Base-by-base conservation (phyloP, 2,797 vertebrate genomes). In the Sebastes oblongus region DNA sequence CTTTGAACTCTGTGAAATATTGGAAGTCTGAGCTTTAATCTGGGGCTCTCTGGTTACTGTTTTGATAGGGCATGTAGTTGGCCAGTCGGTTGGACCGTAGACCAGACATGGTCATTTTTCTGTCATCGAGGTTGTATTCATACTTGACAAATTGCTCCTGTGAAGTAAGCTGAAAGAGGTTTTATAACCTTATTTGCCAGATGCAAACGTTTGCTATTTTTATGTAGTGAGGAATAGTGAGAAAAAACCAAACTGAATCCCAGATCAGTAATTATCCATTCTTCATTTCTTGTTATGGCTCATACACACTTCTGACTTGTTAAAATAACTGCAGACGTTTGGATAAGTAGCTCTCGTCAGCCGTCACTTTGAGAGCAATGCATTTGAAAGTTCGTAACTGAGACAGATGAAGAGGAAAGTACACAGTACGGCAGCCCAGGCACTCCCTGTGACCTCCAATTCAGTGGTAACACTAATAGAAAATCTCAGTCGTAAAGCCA, bases 401-500 rank as follows among this genome's bases (percentile, higher is more conserved):
- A 24, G 76, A 81, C 85, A 87, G 81, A 89, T 79, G 62, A 75
- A 62, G 66, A 79, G 80, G 79, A 94, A 92, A 88, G 85, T 69
- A 61, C 60, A 20, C 25, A 66, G 66, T 85, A 72, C 59, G 78
- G 77, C 77, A 77, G 74, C 67, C 68, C 70, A 75, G 77, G 72
- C 71, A 86, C 87, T 90, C 82, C 25, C 67, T n/a, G 22, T 84
- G 88, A 91, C 86, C 88, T 86, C 78, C 80, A 80, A 80, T 92
- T 79, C 78, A 71, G 75, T 50, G 82, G 70, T 88, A 85, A 88
- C 71, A 34, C 81, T 83, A 86, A 89, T 88, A 91, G 83, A 86
- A 91, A 94, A 82, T 78, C 79, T 84, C 73, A 88, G 76, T 85
- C 60, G 54, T 90, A 92, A 95, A 93, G 52, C 77, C 81, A 77